phyloP scores from a whole-genome alignment of 2,888 invertebrate species.

The Pristionchus exspectatus region DNA sequence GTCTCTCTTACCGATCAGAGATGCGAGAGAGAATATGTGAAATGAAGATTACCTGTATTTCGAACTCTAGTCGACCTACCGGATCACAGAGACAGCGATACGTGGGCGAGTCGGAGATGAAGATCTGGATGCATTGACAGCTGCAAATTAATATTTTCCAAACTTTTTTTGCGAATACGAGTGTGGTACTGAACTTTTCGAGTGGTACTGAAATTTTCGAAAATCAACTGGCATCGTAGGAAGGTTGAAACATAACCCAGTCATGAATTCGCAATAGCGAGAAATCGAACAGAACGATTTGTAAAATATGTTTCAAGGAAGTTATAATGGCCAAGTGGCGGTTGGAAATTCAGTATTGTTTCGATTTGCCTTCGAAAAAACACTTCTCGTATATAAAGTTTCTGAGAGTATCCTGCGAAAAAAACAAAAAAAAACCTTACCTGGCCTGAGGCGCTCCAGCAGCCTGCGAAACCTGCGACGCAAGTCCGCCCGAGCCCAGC shows the following conservation, averaged over 20 bases:
- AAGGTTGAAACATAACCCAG: not conserved
- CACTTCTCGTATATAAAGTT: too few species aligned
- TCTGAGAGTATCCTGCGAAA: too few species aligned
- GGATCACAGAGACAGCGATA: constrained; percentile 69
- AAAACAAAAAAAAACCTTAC: not conserved
- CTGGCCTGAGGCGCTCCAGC: constrained; percentile 36
- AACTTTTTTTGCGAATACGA: not conserved
- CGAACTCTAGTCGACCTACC: too few species aligned
- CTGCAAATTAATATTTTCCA: constrained; percentile 55
- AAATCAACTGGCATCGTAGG: not conserved
- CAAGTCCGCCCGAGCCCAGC: constrained; percentile 29
- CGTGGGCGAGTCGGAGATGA: constrained; percentile 67
- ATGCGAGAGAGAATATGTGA: too few species aligned
- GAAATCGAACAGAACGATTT: not conserved
- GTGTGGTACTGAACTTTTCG: too few species aligned
- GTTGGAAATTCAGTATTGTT: not conserved
- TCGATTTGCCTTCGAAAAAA: too few species aligned
- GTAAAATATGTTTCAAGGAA: not conserved
- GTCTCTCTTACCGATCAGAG: too few species aligned
- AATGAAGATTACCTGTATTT: too few species aligned
- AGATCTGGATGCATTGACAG: constrained; percentile 71
- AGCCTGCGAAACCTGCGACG: constrained; percentile 26
- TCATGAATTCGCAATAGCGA: not conserved
- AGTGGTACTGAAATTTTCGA: too few species aligned
- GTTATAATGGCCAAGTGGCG: not conserved